Conservation (phyloP, 2,888 invertebrate genomes). For the Serripes groenlandicus region DNA sequence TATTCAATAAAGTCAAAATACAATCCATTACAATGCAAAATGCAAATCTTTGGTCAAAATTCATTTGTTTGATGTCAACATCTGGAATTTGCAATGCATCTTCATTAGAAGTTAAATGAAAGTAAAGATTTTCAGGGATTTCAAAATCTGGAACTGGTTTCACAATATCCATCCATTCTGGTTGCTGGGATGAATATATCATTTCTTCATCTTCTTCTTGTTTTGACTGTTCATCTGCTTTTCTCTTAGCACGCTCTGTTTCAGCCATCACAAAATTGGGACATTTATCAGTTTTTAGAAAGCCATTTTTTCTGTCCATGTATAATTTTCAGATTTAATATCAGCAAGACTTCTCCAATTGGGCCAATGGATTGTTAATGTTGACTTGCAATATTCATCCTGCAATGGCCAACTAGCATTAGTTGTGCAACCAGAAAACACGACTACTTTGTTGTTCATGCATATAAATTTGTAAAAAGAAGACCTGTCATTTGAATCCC, state of each 20-base stretch:
- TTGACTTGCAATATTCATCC: constrained; percentile 60
- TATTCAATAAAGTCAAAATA: constrained; percentile 26
- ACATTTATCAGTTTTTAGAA: constrained; percentile 42
- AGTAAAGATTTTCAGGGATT: not conserved
- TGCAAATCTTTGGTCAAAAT: constrained; percentile 59
- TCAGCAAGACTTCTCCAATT: constrained; percentile 62
- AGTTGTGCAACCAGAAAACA: constrained; percentile 36
- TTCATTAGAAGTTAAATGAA: not conserved
- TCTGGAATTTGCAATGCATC: constrained; percentile 40
- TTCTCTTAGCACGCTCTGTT: constrained; percentile 42
- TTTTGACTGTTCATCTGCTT: constrained; percentile 39
- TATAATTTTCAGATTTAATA: constrained; percentile 51
- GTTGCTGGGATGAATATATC: constrained; percentile 25
- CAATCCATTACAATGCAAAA: constrained; percentile 64
- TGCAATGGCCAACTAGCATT: constrained; percentile 64
- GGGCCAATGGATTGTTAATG: constrained; percentile 60
- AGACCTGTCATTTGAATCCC: constrained; percentile 37
- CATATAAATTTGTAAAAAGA: constrained; percentile 60
- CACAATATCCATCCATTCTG: constrained; percentile 65
- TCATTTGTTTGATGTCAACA: constrained; percentile 46
- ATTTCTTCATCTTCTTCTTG: not conserved
- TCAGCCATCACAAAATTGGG: constrained; percentile 66
- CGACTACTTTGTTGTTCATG: constrained; percentile 52
- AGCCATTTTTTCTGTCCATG: constrained; percentile 59
- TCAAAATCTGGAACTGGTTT: constrained; percentile 44